These are phyloP conservation scores for Pseudonaja textilis DNA, from an alignment of 2,113 vertebrate genomes.

Conservation along the genomic window DNA sequence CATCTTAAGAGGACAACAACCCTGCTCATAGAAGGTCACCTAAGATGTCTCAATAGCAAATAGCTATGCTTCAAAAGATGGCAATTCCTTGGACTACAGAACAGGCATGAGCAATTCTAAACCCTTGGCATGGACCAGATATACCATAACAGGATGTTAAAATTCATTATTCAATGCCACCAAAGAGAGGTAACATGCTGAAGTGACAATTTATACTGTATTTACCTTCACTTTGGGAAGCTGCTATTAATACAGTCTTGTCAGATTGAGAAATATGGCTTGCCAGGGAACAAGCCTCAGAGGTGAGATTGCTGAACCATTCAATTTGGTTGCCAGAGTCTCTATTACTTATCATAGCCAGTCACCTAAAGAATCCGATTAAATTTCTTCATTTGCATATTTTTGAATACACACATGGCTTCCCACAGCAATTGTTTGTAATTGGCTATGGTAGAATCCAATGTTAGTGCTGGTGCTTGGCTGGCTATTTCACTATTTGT, in stretches of 20 bases:
- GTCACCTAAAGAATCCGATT: neutral
- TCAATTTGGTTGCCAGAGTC: neutral
- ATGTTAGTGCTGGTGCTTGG: neutral
- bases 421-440: neutral
- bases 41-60: neutral
- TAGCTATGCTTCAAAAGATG: neutral
- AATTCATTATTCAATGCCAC: constrained; percentile 54
- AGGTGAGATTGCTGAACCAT: constrained; percentile 17
- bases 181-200: neutral
- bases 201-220: constrained; percentile 28
- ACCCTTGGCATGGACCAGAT: constrained; percentile 16
- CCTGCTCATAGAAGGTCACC: neutral
- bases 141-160: constrained; percentile 6
- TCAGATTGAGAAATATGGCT: neutral
- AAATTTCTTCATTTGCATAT: neutral
- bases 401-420: neutral
- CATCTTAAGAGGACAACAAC: neutral
- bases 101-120: neutral
- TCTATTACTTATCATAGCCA: neutral
- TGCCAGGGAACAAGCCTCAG: neutral
- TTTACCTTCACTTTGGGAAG: constrained; percentile 28
- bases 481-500: neutral
- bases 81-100: neutral
- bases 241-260: neutral
- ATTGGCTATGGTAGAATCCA: neutral